Conservation (phyloP, 2,797 vertebrate species). For the Melanitta fusca region DNA sequence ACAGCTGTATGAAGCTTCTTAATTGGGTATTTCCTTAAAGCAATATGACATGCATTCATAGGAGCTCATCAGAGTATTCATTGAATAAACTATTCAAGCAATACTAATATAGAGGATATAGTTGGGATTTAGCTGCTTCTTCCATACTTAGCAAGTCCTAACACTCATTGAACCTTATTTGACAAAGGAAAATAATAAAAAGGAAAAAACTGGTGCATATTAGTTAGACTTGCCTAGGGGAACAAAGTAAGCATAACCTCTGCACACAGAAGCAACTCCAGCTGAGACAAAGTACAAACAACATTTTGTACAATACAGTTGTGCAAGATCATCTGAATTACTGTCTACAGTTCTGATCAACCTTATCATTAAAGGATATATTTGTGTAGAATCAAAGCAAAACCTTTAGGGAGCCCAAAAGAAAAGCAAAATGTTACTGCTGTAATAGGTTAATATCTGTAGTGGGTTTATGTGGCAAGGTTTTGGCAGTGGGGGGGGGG, state of each 20-base stretch:
- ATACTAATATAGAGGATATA: background rate
- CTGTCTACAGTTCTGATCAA: background rate
- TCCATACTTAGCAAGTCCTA: background rate
- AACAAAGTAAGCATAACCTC: background rate
- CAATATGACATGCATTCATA: background rate
- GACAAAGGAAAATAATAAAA: background rate
- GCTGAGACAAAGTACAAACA: background rate
- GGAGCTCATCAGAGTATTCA: background rate
- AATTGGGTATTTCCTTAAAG: background rate
- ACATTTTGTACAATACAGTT: background rate
- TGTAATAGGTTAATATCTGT: background rate
- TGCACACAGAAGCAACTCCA: background rate
- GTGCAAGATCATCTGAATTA: background rate
- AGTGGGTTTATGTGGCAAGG: no score
- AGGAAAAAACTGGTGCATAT: background rate
- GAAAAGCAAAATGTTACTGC: background rate
- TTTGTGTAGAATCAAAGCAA: background rate
- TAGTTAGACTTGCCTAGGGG: background rate
- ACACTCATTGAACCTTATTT: background rate
- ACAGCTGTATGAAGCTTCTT: background rate
- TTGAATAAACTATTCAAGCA: background rate
- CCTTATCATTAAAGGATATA: background rate
- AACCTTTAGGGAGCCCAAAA: background rate
- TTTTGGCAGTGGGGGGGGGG: no score
- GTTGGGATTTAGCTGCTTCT: background rate